Conservation (phyloP, 2,113 vertebrate species). For the Trochalopteron elliotii region DNA sequence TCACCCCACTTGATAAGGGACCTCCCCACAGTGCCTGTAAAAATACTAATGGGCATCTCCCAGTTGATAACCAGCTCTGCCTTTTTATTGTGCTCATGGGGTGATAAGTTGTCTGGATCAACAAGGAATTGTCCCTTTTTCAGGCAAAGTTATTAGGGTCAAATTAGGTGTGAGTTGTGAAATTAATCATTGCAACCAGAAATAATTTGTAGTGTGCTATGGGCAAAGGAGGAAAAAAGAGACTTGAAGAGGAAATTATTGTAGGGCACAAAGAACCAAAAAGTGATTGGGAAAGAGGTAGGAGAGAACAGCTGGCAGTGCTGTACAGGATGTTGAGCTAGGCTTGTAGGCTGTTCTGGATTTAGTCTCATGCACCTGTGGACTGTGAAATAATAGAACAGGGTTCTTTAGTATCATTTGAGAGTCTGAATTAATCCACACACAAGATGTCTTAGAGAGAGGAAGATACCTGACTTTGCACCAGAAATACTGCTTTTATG, state of each 20-base stretch:
- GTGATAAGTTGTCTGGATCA: slow-evolving; percentile 43
- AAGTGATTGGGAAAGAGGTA: neutral
- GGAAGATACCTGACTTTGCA: neutral
- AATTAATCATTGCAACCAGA: slow-evolving; percentile 2
- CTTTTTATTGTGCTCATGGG: slow-evolving; percentile 28
- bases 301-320: neutral
- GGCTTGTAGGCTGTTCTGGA: neutral
- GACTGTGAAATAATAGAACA: neutral
- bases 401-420: neutral
- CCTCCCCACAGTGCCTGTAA: slow-evolving; percentile 16
- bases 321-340: neutral
- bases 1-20: slow-evolving; percentile 42
- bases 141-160: neutral
- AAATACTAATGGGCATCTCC: slow-evolving; percentile 57
- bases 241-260: neutral
- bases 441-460: neutral
- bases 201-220: neutral
- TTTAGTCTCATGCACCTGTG: neutral
- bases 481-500: neutral
- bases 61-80: slow-evolving; percentile 39
- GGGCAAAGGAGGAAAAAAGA: neutral
- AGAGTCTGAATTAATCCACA: neutral
- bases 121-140: neutral
- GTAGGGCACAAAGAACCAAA: neutral
- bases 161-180: neutral